A percentile compares a stretch with the other conserved stretches of the same genome.
phyloP scores from a whole-genome alignment of 2,888 invertebrate genomes.

The Meteorus colon region DNA sequence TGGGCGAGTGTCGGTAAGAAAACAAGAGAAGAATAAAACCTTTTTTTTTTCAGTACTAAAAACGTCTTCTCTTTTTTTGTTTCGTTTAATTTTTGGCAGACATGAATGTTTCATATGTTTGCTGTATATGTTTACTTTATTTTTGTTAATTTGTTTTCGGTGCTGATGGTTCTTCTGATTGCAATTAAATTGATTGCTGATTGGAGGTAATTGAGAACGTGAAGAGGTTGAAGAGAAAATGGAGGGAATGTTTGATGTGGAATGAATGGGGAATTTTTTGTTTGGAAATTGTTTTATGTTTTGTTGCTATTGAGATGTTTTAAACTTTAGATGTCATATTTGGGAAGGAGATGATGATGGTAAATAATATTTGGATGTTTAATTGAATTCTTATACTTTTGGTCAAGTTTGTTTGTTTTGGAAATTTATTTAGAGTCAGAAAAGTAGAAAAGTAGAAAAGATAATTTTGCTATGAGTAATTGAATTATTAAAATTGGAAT shows the following conservation, averaged over 20 bases:
- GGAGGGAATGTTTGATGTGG: neutral
- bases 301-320: too few relatives aligned
- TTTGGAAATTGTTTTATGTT: too few relatives aligned
- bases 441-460: too few relatives aligned
- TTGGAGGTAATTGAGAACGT: neutral
- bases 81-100: neutral
- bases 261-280: too few relatives aligned
- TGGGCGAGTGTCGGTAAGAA: neutral
- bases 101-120: neutral
- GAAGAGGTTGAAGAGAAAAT: neutral
- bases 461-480: too few relatives aligned
- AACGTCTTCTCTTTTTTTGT: conserved; percentile 19
- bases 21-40: neutral
- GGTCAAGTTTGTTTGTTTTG: too few relatives aligned
- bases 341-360: too few relatives aligned
- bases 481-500: too few relatives aligned
- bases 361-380: too few relatives aligned
- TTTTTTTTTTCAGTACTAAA: neutral
- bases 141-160: neutral
- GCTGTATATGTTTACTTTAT: neutral
- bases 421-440: too few relatives aligned
- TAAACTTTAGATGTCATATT: too few relatives aligned
- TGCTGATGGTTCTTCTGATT: neutral
- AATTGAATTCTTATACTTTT: too few relatives aligned
- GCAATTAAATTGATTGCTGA: neutral